Evolutionary conservation across 1,140 invertebrate genomes (phyloP).

Genomic region (Branchinecta lynchi): DNA sequence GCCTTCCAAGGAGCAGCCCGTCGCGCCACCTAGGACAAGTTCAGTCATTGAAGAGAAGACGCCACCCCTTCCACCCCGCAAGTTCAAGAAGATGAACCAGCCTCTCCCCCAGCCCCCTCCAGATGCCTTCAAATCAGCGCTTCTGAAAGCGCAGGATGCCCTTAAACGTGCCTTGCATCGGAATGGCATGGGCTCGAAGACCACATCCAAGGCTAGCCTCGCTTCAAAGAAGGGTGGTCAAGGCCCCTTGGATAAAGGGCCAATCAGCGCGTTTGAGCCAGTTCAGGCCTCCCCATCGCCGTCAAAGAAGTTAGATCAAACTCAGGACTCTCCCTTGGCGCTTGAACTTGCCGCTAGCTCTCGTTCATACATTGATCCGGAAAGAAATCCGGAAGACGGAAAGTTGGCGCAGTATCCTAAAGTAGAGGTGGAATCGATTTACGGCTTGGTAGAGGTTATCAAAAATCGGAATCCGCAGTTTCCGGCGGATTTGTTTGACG

Average conservation of each 20-base stretch:
- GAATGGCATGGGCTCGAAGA: conserved; percentile 1
- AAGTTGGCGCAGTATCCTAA: background rate
- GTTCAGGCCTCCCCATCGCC: background rate
- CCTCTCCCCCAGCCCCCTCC: conserved; percentile 18
- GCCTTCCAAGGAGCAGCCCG: conserved; percentile 14
- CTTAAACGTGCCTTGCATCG: conserved; percentile 18
- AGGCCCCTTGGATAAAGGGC: background rate
- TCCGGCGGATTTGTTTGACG: background rate
- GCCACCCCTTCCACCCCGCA: conserved; percentile 20
- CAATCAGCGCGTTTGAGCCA: conserved; percentile 14
- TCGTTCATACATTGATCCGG: too few species aligned
- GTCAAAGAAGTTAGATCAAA: background rate
- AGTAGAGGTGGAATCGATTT: background rate
- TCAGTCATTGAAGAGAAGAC: conserved; percentile 16
- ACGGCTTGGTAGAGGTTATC: background rate
- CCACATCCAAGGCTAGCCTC: background rate
- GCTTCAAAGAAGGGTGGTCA: background rate
- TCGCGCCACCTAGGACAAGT: conserved; percentile 16
- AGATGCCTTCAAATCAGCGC: conserved; percentile 9
- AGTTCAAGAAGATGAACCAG: conserved; percentile 21
- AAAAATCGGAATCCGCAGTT: background rate
- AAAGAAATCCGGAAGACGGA: background rate
- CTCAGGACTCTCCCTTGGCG: background rate
- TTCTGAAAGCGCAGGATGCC: conserved; percentile 3
- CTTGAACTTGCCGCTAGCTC: background rate